Conservation (phyloP, 2,888 invertebrate genomes). For the Thereva unica region DNA sequence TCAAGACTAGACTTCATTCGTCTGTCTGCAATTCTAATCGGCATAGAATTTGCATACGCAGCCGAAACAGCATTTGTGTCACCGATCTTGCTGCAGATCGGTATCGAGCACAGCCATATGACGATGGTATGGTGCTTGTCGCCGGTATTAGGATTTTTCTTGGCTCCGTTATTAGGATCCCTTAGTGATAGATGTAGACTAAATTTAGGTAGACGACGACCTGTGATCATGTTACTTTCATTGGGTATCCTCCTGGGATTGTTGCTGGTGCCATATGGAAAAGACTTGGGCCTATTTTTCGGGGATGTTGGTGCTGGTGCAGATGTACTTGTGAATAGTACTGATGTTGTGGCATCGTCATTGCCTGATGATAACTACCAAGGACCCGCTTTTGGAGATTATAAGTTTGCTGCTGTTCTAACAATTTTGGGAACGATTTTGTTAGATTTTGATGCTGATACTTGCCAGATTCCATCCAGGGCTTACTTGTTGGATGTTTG, state of each 20-base stretch:
- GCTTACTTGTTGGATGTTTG: conserved; percentile 67
- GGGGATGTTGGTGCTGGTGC: conserved; percentile 54
- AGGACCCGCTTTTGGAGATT: conserved; percentile 42
- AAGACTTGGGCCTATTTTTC: conserved; percentile 60
- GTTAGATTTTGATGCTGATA: conserved; percentile 68
- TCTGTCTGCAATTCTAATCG: conserved; percentile 57
- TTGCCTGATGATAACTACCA: not conserved
- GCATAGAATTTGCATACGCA: conserved; percentile 69
- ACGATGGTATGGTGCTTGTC: conserved; percentile 60
- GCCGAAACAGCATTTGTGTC: conserved; percentile 71
- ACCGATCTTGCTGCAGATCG: conserved; percentile 65
- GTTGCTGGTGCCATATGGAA: conserved; percentile 65
- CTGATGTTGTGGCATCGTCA: not conserved
- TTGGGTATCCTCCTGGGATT: conserved; percentile 64
- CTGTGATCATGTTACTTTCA: conserved; percentile 64
- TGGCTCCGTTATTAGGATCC: conserved; percentile 61
- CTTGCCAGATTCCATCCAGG: conserved; percentile 67
- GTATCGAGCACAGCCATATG: conserved; percentile 66
- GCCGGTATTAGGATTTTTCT: conserved; percentile 56
- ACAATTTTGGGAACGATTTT: conserved; percentile 66
- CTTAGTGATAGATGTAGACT: conserved; percentile 64
- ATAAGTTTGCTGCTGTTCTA: conserved; percentile 59
- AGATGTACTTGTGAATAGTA: conserved; percentile 18
- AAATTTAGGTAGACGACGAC: conserved; percentile 62
- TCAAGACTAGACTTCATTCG: conserved; percentile 54